Base-by-base conservation (phyloP, 2,113 vertebrate species). In the Rhynchopsitta pachyrhyncha region DNA sequence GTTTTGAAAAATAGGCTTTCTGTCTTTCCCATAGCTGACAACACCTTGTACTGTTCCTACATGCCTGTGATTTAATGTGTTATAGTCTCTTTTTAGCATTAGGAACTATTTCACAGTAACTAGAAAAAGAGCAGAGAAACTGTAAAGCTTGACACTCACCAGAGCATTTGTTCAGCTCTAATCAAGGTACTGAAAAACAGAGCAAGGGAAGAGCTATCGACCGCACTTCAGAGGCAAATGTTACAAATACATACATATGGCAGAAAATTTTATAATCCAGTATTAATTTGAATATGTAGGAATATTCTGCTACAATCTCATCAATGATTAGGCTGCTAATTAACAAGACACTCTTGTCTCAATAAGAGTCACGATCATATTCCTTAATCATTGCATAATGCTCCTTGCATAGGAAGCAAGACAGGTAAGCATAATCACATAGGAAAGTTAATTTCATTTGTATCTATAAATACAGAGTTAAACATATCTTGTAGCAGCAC, bases 21-120 rank as follows among this genome's bases (percentile, higher is more conserved):
- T 94, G 53, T 64, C 60, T 93, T 86, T 68, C 67, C 88, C 67
- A 15, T 19, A 89, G 52, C 67, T 90, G 74, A 85, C 82, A 88
- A 10, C 67, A 68, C 23, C 63, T 93, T 33, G 42, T 35, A 33
- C 57, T 70, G 46, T 23, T 80, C 44, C 53, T 91, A 46, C 33
- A 3, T 41, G 75, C 25, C 29, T 60, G 67, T 37, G 16, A 33
- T 70, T 82, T 46, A 64, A 31, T 2, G 19, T 35, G 62, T 35
- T 47, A 7, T 7, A 37, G 25, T 33, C 17, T 67, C 39, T 62
- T 39, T 91, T 90, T 13, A 71, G 24, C 13, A 41, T 19, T n/a
- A 80, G 74, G 59, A 85, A 13, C 70, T 84, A 12, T 57, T 60
- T 42, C 82, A 46, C 22, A 62, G 44, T 25, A 66, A 63, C 13